Base-by-base conservation (phyloP, 2,113 vertebrate species). In the Sorex fumeus region DNA sequence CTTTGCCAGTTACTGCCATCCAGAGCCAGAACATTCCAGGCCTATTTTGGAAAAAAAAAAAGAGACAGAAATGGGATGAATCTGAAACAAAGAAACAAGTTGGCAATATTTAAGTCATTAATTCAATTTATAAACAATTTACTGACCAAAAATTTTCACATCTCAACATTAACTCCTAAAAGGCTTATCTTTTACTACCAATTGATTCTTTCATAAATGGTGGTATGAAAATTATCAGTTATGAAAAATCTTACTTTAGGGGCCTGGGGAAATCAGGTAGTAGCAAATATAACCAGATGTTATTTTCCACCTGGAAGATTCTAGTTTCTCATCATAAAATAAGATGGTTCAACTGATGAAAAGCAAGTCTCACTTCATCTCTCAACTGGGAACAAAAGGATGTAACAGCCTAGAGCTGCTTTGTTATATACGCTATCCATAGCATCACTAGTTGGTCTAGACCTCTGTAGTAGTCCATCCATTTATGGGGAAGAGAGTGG, bases 1-100 rank as follows among this genome's bases (percentile, higher is more conserved):
- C 99, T 96, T 94, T 99, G 99, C 99, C 99, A 99, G 98, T 99
- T 99, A 95, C 99, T 99, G 95, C 99, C 99, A 97, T 99, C 99
- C 97, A 99, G 97, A 91, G 99, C 99, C 97, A 99, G 98, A 94
- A 99, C 99, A 94, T 99, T 99, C 99, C 99, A 99, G 62, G 99
- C 99, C 99, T 99, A 79, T 80, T 97, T 90, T 1, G 0, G 91
- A 60, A 94, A 80, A 93, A 95, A 94, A 91, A 96, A 40, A 40
- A 40, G 7, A 40, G 40, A 40, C 4, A 40, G 40, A 53, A 93
- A 91, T 92, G 34, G 93, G 40, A 18, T 87, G 93, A 91, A 95
- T 1, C 16, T 66, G 27, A 79, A 94, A 84, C 43, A 19, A 95
- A 69, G 62, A 34, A 15, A 72, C 77, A 93, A 91, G 27, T 21